phyloP scores from a whole-genome alignment of 2,888 invertebrate genomes.

The Arenicola marina region DNA sequence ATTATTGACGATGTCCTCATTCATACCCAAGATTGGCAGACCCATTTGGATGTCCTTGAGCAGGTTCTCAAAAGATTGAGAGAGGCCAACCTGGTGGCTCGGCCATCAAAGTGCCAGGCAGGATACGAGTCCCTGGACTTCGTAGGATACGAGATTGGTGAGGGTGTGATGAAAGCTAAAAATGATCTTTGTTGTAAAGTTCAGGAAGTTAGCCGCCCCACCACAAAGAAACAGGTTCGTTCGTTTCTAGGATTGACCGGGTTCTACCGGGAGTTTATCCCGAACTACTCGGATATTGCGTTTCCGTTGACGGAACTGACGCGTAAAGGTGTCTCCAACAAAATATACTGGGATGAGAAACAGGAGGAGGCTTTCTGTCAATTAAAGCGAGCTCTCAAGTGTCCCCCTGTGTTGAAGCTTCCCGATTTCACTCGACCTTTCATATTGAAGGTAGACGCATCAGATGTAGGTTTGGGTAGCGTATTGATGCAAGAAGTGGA shows the following conservation, averaged over 20 bases:
- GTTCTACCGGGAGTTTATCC: constrained; percentile 18
- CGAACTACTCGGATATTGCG: constrained; percentile 28
- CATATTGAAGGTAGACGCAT: constrained; percentile 31
- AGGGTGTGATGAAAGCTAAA: background rate
- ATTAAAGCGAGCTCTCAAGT: background rate
- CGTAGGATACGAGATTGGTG: background rate
- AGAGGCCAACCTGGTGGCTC: background rate
- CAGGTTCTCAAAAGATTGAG: background rate
- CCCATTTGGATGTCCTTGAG: background rate
- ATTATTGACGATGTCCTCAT: constrained; percentile 1
- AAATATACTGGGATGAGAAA: constrained; percentile 16
- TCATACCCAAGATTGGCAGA: background rate
- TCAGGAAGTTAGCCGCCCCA: background rate
- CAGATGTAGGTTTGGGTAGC: constrained; percentile 26
- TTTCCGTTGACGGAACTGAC: constrained; percentile 28
- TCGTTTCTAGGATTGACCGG: background rate
- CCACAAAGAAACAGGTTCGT: constrained; percentile 1
- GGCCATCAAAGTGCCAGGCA: background rate
- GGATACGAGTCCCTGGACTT: background rate
- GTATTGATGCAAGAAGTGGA: constrained; percentile 31
- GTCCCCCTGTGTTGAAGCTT: constrained; percentile 19
- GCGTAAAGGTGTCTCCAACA: constrained; percentile 21
- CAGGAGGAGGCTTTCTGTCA: background rate
- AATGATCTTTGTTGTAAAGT: background rate
- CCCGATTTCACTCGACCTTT: constrained; percentile 22